Conservation (phyloP, 1,140 invertebrate species). For the Zelostemma sp. region DNA sequence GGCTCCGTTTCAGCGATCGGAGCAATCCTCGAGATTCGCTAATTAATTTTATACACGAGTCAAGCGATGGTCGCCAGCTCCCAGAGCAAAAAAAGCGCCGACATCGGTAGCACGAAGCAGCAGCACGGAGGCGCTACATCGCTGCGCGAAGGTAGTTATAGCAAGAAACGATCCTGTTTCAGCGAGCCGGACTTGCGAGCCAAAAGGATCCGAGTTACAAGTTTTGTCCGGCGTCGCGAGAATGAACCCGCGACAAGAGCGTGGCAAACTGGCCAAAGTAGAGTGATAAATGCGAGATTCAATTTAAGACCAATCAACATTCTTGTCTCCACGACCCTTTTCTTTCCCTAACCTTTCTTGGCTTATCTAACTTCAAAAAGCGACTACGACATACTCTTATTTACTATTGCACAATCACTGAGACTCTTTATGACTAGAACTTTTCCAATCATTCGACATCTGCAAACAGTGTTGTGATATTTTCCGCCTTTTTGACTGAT, state of each 20-base stretch:
- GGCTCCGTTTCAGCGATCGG: neutral
- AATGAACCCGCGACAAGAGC: constrained; percentile 3
- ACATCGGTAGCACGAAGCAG: constrained; percentile 7
- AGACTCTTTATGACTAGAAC: too few species aligned
- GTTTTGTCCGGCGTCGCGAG: constrained; percentile 39
- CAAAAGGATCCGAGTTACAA: constrained; percentile 27
- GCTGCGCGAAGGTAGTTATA: constrained; percentile 13
- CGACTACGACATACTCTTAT: too few species aligned
- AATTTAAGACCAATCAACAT: constrained; percentile 68
- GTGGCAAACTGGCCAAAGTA: constrained; percentile 1
- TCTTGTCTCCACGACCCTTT: constrained; percentile 50
- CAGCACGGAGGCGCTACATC: constrained; percentile 3
- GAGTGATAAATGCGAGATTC: constrained; percentile 65
- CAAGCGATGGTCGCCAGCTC: constrained; percentile 24
- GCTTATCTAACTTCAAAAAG: too few species aligned
- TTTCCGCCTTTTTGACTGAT: too few species aligned
- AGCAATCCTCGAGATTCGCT: constrained; percentile 26
- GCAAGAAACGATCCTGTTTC: constrained; percentile 35
- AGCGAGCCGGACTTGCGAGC: constrained; percentile 25
- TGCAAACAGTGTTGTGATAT: too few species aligned
- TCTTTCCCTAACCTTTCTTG: too few species aligned
- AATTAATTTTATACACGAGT: constrained; percentile 56
- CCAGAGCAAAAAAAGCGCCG: constrained; percentile 24
- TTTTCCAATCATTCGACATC: too few species aligned
- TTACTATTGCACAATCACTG: too few species aligned